Evolutionary conservation across 2,797 vertebrate genomes (phyloP), one percentile per base, ranked within the genome.

Genomic region (Strix occidentalis): DNA sequence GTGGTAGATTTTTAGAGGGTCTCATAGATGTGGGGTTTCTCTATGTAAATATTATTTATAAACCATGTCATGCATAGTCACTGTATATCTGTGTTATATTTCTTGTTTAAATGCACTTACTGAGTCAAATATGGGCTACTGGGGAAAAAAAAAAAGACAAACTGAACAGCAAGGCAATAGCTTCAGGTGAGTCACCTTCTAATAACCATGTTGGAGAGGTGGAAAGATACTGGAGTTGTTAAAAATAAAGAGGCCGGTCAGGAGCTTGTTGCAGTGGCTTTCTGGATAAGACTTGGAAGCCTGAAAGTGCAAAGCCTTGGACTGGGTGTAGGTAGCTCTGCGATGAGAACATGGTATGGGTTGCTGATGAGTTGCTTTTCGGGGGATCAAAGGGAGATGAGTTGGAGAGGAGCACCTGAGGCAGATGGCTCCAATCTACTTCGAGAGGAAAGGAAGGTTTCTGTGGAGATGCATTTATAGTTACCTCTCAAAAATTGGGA

Each of bases 321-420:
- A 21, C 9, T 61, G 35, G 4, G 6, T 25, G 4, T 71, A 29
- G 15, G n/a, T 65, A 46, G 8, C 35, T 56, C 45, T 89, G 31
- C 21, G 28, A 56, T 39, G 16, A 71, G 28, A 23, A 51, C 6
- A 9, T 28, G 18, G 6, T 54, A 16, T 28, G 15, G 37, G 16
- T 10, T 74, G 15, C 13, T 35, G 80, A 41, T 1, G 10, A 86
- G 43, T 29, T 83, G 5, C 21, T 46, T 50, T 26, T 21, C 18
- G 8, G 35, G 28, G 3, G 6, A 29, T 88, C 28, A 69, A 45
- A 70, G 0, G 2, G n/a, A 69, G 35, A 50, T 0, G 1, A 51
- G 31, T 33, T 58, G 13, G 33, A 88, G 69, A 81, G 21, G 35
- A 70, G 6, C 2, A 11, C 16, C 29, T 35, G 60, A 77, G 39